phyloP scores from a whole-genome alignment of 2,797 vertebrate species.

The Myioborus miniatus region DNA sequence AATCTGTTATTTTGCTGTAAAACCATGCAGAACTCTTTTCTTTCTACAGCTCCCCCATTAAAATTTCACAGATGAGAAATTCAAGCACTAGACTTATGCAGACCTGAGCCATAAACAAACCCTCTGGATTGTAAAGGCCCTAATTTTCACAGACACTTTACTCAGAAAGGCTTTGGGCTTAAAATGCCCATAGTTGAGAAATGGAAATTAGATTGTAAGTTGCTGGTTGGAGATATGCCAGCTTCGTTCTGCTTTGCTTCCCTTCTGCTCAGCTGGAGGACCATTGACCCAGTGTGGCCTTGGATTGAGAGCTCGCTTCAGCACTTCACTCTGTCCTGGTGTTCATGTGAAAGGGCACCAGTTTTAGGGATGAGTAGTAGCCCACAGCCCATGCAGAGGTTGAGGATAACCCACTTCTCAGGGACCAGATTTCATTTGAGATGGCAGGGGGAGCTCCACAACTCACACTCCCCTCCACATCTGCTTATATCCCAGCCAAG shows the following conservation, averaged over 20 bases:
- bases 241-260: neutral
- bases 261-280: neutral
- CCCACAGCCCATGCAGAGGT: neutral
- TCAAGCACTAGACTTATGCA: neutral
- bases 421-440: neutral
- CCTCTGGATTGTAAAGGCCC: neutral
- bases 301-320: neutral
- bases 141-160: constrained; percentile 14
- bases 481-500: neutral
- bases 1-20: neutral
- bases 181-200: neutral
- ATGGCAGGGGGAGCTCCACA: neutral
- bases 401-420: neutral
- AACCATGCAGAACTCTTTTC: neutral
- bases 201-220: constrained; percentile 7
- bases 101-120: constrained; percentile 12
- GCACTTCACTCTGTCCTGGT: neutral
- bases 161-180: constrained; percentile 3
- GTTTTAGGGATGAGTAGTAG: neutral
- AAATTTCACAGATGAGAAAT: constrained; percentile 41
- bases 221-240: neutral
- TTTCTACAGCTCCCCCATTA: neutral
- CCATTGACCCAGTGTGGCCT: neutral
- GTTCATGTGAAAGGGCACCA: neutral
- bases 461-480: neutral